Evolutionary conservation across 2,797 vertebrate species (phyloP).

Genomic region (Adrianichthys oophorus): DNA sequence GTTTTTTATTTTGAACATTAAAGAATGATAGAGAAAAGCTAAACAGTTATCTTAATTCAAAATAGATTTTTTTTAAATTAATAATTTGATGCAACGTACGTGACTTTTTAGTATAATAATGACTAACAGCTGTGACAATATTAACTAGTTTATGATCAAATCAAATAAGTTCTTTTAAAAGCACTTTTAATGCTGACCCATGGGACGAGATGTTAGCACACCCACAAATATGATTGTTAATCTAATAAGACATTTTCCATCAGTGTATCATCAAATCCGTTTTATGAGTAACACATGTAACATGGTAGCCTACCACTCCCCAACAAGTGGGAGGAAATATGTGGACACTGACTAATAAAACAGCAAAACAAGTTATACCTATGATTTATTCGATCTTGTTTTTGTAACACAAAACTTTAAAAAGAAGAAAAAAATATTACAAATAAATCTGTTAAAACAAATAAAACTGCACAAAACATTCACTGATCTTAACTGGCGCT

Average conservation of each 20-base stretch:
- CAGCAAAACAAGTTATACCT: background rate
- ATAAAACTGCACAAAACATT: background rate
- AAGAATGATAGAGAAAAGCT: too few species aligned
- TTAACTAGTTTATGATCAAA: too few species aligned
- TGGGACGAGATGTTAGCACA: conserved; percentile 25
- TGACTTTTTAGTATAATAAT: too few species aligned
- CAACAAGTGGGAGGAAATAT: conserved; percentile 26
- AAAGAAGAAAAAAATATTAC: background rate
- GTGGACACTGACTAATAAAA: conserved; percentile 10
- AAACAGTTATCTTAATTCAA: too few species aligned
- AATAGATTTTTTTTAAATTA: too few species aligned
- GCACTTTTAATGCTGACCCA: conserved; percentile 19
- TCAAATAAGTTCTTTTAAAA: too few species aligned
- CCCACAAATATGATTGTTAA: conserved; percentile 15
- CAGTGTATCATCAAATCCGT: conserved; percentile 32
- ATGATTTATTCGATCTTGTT: background rate
- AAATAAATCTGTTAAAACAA: background rate
- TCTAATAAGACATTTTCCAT: conserved; percentile 34
- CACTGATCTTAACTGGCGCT: conserved; percentile 1
- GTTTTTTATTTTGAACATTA: conserved; percentile 7
- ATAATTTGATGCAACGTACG: too few species aligned
- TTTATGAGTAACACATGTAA: conserved; percentile 24
- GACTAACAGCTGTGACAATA: too few species aligned
- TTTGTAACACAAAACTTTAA: background rate
- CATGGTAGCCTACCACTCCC: conserved; percentile 8